These are phyloP conservation scores for Cecidostiba fungosa DNA, from an alignment of 2,888 invertebrate species.

Conservation along the genomic window DNA sequence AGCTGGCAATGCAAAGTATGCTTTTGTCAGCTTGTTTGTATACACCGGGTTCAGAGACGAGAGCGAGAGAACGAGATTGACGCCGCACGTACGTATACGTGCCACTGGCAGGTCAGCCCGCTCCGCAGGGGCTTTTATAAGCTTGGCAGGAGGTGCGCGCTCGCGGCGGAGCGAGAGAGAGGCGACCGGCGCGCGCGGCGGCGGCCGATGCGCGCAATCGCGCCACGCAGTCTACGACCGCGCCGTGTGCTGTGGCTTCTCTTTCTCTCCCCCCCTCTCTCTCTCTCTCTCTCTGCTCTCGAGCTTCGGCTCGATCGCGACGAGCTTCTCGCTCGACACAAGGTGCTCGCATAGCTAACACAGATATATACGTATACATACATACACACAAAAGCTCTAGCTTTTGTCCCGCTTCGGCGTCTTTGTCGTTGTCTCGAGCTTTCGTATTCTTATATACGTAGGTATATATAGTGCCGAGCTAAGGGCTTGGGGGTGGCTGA, in stretches of 20 bases:
- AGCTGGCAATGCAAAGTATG: not conserved
- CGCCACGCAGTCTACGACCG: slow-evolving; percentile 56
- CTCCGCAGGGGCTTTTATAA: slow-evolving; percentile 77
- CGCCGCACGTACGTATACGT: slow-evolving; percentile 67
- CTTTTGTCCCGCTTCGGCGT: not conserved
- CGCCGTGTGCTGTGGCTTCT: slow-evolving; percentile 14
- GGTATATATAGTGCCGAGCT: not conserved
- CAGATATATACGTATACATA: not conserved
- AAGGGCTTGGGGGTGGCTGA: not conserved
- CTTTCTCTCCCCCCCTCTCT: slow-evolving; percentile 10
- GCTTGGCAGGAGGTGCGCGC: slow-evolving; percentile 59
- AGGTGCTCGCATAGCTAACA: not conserved
- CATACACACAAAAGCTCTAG: not conserved
- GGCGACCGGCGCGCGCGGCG: slow-evolving; percentile 37
- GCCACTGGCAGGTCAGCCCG: slow-evolving; percentile 75
- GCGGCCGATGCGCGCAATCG: slow-evolving; percentile 49
- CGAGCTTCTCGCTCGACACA: not conserved
- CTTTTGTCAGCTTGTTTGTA: not conserved
- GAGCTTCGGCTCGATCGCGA: not conserved
- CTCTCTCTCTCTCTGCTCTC: not conserved
- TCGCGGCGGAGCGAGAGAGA: slow-evolving; percentile 23
- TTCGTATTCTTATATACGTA: not conserved
- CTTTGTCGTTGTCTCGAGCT: slow-evolving; percentile 9
- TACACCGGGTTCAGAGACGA: not conserved
- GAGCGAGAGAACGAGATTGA: slow-evolving; percentile 37